These are phyloP conservation scores for Teleopsis dalmanni DNA, from an alignment of 1,140 invertebrate genomes.

Conservation along the genomic window DNA sequence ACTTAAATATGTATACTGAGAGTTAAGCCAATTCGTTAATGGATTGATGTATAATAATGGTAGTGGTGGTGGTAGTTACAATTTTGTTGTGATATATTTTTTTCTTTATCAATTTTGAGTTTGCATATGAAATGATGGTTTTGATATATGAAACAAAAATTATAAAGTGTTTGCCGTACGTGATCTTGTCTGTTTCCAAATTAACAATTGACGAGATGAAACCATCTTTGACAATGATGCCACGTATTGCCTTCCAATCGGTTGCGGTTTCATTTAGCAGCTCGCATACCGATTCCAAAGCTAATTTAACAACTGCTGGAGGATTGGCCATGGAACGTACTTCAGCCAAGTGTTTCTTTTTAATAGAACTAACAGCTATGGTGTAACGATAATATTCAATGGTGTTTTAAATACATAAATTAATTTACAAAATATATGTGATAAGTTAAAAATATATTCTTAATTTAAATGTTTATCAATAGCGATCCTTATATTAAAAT, in stretches of 20 bases:
- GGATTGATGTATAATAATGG: no score
- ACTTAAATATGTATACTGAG: no score
- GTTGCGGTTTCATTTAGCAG: conserved; percentile 76
- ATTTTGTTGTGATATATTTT: no score
- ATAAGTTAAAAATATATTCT: not conserved
- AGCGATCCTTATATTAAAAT: not conserved
- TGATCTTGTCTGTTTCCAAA: conserved; percentile 90
- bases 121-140: not conserved
- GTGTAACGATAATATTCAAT: conserved; percentile 2
- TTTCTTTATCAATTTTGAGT: no score
- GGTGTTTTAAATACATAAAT: conserved; percentile 8
- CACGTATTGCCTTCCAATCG: conserved; percentile 91
- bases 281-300: conserved; percentile 91
- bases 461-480: not conserved
- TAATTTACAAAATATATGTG: not conserved
- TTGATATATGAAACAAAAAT: not conserved
- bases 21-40: no score
- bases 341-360: conserved; percentile 92
- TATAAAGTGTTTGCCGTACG: conserved; percentile 55
- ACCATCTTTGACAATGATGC: conserved; percentile 92
- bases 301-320: conserved; percentile 85
- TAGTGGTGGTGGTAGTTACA: no score
- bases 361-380: conserved; percentile 91
- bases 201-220: conserved; percentile 98
- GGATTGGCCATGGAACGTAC: conserved; percentile 92